These are phyloP conservation scores for Hystrix cristata DNA, from an alignment of 2,113 vertebrate genomes.

Conservation along the genomic window DNA sequence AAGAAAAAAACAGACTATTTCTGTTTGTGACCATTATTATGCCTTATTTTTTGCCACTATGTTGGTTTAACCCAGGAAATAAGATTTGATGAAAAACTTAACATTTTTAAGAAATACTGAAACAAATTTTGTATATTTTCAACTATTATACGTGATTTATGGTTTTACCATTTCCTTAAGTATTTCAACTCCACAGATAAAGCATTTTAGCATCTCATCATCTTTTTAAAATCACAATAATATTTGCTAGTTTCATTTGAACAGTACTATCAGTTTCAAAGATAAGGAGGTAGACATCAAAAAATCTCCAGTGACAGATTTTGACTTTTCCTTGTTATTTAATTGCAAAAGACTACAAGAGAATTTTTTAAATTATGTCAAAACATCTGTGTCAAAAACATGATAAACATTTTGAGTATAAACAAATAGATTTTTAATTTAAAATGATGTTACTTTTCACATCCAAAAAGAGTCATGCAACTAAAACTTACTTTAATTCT, in stretches of 20 bases:
- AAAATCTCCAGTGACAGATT: constrained; percentile 45
- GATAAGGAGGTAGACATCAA: neutral
- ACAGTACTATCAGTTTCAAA: constrained; percentile 48
- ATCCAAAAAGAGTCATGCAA: constrained; percentile 74
- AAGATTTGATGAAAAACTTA: neutral
- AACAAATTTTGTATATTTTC: neutral
- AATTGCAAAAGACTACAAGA: constrained; percentile 69
- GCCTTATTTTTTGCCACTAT: neutral
- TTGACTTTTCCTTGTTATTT: constrained; percentile 77
- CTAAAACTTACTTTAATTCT: constrained; percentile 76
- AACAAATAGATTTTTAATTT: constrained; percentile 83
- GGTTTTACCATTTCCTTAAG: neutral
- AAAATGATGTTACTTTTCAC: constrained; percentile 73
- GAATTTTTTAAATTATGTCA: constrained; percentile 75
- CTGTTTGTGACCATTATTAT: neutral
- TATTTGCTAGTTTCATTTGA: constrained; percentile 74
- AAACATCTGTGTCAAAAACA: constrained; percentile 72
- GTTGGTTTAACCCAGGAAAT: neutral
- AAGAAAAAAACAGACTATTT: neutral
- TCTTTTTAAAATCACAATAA: constrained; percentile 46
- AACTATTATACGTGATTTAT: neutral
- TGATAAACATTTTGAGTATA: constrained; percentile 80
- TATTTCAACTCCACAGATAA: neutral
- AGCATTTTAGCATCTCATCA: constrained; percentile 49
- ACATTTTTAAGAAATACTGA: neutral